Conservation (phyloP, 1,140 invertebrate genomes). For the Limonius californicus region DNA sequence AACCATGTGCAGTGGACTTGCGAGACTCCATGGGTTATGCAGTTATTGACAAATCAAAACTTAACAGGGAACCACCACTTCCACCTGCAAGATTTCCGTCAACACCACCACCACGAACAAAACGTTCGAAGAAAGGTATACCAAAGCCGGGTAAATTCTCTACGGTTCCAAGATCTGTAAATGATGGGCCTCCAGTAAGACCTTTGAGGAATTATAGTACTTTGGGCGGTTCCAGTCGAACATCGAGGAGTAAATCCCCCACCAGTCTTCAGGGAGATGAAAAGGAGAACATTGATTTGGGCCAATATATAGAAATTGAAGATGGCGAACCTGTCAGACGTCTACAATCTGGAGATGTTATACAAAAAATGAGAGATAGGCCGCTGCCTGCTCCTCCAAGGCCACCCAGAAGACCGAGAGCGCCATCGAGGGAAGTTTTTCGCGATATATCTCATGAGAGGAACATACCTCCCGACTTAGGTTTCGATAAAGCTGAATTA, state of each 20-base stretch:
- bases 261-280: constrained; percentile 50
- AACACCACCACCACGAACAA: constrained; percentile 48
- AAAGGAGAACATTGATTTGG: constrained; percentile 49
- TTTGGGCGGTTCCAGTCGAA: constrained; percentile 53
- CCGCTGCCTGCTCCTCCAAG: constrained; percentile 77
- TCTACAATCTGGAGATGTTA: constrained; percentile 64
- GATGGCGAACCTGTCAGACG: constrained; percentile 53
- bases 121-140: constrained; percentile 45
- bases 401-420: constrained; percentile 60
- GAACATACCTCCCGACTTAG: constrained; percentile 27
- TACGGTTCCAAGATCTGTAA: constrained; percentile 49
- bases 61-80: constrained; percentile 50
- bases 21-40: constrained; percentile 61
- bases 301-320: constrained; percentile 60
- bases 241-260: constrained; percentile 46
- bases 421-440: constrained; percentile 43
- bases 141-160: constrained; percentile 49
- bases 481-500: constrained; percentile 38
- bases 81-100: constrained; percentile 48
- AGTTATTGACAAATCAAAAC: constrained; percentile 59
- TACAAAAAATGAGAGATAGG: constrained; percentile 75
- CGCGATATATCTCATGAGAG: constrained; percentile 41
- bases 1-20: constrained; percentile 38
- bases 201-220: constrained; percentile 66
- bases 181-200: constrained; percentile 46